Conservation (phyloP, 2,888 invertebrate species). For the Branchipolynoe longqiensis region DNA sequence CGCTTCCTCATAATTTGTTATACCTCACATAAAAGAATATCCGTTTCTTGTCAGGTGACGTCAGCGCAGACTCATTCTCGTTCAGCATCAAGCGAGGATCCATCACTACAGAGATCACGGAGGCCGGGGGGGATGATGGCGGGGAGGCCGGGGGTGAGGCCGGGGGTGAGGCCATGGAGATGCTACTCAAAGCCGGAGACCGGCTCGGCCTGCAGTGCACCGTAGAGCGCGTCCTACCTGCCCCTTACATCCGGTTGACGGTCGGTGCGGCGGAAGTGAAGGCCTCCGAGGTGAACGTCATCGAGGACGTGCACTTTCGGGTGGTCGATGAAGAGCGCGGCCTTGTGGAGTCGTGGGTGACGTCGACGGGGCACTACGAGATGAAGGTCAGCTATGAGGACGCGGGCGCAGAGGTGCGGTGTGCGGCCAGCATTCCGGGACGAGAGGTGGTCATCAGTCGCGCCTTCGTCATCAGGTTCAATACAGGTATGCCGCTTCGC, state of each 20-base stretch:
- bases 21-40: too few relatives aligned
- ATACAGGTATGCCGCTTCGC: not conserved
- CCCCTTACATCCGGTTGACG: not conserved
- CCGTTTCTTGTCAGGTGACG: not conserved
- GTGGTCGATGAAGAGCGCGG: not conserved
- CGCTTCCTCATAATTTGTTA: too few relatives aligned
- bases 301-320: not conserved
- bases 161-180: not conserved
- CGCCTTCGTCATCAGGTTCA: not conserved
- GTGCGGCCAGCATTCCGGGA: not conserved
- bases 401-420: not conserved
- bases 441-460: not conserved
- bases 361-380: not conserved
- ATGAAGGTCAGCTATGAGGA: not conserved
- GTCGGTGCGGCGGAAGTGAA: not conserved
- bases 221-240: not conserved
- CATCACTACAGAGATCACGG: not conserved
- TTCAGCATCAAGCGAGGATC: too few relatives aligned
- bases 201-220: not conserved
- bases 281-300: not conserved
- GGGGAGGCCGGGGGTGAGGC: not conserved
- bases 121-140: not conserved
- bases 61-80: not conserved
- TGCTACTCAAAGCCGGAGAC: not conserved
- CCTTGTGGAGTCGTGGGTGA: slow-evolving; percentile 25